Percentiles rank a stretch among this genome's conserved stretches.
These are phyloP conservation scores for Cotesia congregata DNA, from an alignment of 2,888 invertebrate species.

Conservation along the genomic window DNA sequence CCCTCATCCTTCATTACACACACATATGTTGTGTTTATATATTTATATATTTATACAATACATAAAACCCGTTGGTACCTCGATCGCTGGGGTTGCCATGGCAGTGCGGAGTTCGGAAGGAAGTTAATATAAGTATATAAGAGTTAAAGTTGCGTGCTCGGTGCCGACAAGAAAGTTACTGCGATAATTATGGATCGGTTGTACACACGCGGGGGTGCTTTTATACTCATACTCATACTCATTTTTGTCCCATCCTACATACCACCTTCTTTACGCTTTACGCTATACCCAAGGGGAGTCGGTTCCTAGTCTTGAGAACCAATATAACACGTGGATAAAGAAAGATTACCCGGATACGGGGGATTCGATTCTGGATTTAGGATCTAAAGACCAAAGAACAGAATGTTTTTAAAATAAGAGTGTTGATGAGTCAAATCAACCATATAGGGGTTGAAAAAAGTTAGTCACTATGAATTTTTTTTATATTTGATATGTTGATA, in stretches of 20 bases:
- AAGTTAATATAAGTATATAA: slow-evolving; percentile 47
- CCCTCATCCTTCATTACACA: slow-evolving; percentile 27
- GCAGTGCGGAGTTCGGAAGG: slow-evolving; percentile 43
- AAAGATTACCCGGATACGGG: not conserved
- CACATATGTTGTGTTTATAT: not conserved
- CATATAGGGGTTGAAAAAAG: slow-evolving; percentile 49
- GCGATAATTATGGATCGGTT: slow-evolving; percentile 52
- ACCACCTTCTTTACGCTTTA: no score
- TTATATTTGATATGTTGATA: no score
- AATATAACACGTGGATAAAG: not conserved
- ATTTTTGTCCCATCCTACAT: no score
- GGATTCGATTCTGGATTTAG: not conserved
- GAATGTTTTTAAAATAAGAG: slow-evolving; percentile 18
- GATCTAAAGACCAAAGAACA: not conserved
- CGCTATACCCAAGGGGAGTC: no score
- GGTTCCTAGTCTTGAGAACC: not conserved
- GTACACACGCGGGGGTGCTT: slow-evolving; percentile 10
- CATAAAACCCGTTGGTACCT: slow-evolving; percentile 19
- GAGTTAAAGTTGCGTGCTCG: slow-evolving; percentile 48
- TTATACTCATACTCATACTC: not conserved
- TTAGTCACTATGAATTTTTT: no score
- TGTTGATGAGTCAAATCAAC: slow-evolving; percentile 61
- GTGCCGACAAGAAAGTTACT: slow-evolving; percentile 47
- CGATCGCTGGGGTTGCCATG: slow-evolving; percentile 42
- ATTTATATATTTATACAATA: slow-evolving; percentile 17